phyloP scores from a whole-genome alignment of 2,888 invertebrate species.

The Coenonympha arcania region DNA sequence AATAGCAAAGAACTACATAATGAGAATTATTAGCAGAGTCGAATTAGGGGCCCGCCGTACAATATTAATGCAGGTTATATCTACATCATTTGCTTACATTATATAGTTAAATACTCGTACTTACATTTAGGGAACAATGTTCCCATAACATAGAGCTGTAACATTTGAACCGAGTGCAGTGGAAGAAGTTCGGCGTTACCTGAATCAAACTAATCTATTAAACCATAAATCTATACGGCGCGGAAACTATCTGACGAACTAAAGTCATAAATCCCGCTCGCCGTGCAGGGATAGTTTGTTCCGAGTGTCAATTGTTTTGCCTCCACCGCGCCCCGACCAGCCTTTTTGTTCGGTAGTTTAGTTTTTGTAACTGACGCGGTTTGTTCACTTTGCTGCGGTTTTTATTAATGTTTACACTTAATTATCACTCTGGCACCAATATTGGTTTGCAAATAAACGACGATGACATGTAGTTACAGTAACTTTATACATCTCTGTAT shows the following conservation, averaged over 20 bases:
- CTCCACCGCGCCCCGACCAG: slow-evolving; percentile 15
- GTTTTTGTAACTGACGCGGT: slow-evolving; percentile 5
- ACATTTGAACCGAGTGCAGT: background rate
- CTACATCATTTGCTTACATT: no score
- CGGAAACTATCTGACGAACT: slow-evolving; percentile 58
- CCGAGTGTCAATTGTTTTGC: slow-evolving; percentile 64
- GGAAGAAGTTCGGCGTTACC: slow-evolving; percentile 18
- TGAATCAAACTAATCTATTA: slow-evolving; percentile 28
- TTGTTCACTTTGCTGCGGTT: slow-evolving; percentile 4
- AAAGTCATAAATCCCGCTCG: slow-evolving; percentile 63
- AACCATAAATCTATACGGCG: slow-evolving; percentile 34
- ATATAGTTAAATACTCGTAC: background rate
- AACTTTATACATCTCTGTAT: no score
- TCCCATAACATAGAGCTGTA: no score
- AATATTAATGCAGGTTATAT: no score
- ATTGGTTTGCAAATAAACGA: no score
- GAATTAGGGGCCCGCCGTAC: no score
- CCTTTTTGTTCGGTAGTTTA: slow-evolving; percentile 17
- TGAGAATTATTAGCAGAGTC: no score
- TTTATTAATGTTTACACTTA: background rate
- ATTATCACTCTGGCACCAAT: no score
- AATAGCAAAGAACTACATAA: no score
- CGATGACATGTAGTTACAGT: no score
- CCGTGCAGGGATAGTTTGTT: slow-evolving; percentile 48
- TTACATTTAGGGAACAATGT: background rate